Conservation (phyloP, 2,113 vertebrate species). For the Oenanthe oenanthe region DNA sequence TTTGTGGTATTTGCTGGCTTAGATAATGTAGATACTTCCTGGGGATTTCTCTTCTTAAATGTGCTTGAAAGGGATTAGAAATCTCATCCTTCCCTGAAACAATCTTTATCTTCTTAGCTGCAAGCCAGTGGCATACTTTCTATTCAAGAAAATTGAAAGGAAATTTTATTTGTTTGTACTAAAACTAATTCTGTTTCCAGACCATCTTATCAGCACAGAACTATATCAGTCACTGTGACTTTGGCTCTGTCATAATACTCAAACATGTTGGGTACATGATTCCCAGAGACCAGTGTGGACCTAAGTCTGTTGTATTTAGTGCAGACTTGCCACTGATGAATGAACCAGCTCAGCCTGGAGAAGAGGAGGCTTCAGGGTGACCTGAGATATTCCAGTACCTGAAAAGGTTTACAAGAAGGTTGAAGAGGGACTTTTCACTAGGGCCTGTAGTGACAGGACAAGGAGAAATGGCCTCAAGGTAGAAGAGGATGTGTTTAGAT, state of each 20-base stretch:
- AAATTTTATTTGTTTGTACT: neutral
- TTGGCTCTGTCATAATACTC: neutral
- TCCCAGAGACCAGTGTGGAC: neutral
- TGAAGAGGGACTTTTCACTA: neutral
- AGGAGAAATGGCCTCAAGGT: neutral
- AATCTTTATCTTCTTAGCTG: neutral
- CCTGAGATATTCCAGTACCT: neutral
- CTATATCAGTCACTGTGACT: neutral
- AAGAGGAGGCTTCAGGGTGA: neutral
- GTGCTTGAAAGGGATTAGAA: neutral
- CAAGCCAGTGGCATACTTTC: neutral
- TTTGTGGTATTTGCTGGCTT: neutral
- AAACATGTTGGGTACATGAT: fast-evolving
- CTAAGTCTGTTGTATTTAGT: neutral
- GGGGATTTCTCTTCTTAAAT: neutral
- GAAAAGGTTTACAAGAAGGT: neutral
- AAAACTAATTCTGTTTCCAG: neutral
- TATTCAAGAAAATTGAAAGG: neutral
- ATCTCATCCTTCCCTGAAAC: neutral
- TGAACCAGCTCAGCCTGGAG: neutral
- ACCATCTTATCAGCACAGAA: neutral
- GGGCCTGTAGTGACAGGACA: no score
- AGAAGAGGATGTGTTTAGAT: neutral
- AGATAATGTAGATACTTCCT: neutral
- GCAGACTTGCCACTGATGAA: neutral